Percentiles rank a stretch among this genome's conserved stretches.
Conservation (phyloP, 2,797 vertebrate genomes). For the Okamejei kenojei region DNA sequence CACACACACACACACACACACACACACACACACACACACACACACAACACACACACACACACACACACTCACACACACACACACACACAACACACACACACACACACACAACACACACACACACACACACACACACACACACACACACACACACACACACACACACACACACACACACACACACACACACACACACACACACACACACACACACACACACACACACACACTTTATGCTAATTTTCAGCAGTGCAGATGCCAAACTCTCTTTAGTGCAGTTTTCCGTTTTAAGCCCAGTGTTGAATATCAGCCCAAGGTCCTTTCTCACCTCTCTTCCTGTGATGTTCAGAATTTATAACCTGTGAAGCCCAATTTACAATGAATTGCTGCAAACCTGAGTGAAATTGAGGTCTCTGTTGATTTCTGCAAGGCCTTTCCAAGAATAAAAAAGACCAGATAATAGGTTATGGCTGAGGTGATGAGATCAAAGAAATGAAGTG, state of each 20-base stretch:
- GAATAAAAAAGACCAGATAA: neutral
- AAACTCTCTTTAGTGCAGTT: neutral
- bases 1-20: too few species aligned
- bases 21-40: too few species aligned
- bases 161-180: too few species aligned
- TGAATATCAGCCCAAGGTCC: neutral
- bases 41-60: too few species aligned
- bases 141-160: too few species aligned
- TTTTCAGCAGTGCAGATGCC: too few species aligned
- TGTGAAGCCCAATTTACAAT: neutral
- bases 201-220: too few species aligned
- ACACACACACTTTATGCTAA: neutral
- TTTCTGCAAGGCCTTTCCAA: neutral
- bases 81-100: too few species aligned
- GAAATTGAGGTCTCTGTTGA: neutral
- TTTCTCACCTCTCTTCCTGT: neutral
- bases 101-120: too few species aligned
- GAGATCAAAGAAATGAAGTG: conserved; percentile 16
- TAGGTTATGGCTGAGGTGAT: neutral
- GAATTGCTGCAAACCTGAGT: neutral
- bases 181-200: too few species aligned
- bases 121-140: too few species aligned
- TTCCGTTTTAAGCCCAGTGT: neutral
- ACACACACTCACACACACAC: too few species aligned
- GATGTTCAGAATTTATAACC: neutral